Conservation (phyloP, 2,113 vertebrate species). For the Hemiprocne comata region DNA sequence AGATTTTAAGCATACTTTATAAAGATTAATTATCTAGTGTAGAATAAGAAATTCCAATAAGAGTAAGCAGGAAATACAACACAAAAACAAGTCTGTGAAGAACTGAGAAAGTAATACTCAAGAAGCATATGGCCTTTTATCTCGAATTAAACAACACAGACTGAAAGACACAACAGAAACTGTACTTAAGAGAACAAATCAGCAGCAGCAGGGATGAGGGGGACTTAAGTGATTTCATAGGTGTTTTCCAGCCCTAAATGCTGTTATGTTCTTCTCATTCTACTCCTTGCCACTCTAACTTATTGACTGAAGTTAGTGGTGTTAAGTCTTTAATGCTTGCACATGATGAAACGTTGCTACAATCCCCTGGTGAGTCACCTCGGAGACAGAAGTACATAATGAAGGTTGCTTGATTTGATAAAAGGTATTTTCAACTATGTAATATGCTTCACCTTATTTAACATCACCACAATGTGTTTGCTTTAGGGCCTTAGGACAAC, state of each 20-base stretch:
- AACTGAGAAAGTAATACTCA: neutral
- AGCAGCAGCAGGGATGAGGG: neutral
- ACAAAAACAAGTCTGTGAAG: neutral
- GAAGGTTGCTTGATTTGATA: neutral
- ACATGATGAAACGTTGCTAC: neutral
- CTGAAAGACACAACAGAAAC: neutral
- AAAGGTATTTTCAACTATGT: neutral
- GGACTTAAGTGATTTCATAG: neutral
- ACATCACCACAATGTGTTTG: neutral
- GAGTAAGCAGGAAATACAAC: neutral
- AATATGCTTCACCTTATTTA: neutral
- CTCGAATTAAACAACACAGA: neutral
- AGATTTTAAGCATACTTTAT: neutral
- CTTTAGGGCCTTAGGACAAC: too few relatives aligned
- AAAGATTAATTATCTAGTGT: neutral
- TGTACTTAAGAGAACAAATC: neutral
- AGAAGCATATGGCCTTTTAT: neutral
- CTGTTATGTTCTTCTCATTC: constrained; percentile 1
- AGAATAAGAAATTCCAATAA: neutral
- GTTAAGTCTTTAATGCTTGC: neutral
- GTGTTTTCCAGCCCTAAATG: constrained; percentile 3
- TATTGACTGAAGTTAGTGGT: neutral
- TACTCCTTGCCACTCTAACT: neutral
- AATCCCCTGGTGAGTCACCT: constrained; percentile 12
- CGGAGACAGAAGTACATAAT: neutral